Evolutionary conservation across 2,797 vertebrate species (phyloP).

Genomic region (Paguma larvata): DNA sequence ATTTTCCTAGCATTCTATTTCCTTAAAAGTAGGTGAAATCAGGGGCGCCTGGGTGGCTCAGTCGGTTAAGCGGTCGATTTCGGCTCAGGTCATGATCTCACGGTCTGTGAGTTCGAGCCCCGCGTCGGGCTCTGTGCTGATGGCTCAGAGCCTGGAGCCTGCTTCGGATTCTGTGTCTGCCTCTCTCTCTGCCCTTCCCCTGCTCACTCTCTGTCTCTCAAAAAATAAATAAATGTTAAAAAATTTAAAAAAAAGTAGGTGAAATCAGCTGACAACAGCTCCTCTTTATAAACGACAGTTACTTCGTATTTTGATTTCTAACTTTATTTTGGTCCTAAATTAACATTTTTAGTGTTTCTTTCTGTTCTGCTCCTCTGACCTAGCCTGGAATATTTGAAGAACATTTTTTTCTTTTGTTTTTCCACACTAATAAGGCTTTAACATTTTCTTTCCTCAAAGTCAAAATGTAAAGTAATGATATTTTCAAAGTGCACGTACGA

Average conservation of each 20-base stretch:
- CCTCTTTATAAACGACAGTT: conserved; percentile 54
- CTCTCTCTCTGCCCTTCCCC: no score
- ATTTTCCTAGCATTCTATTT: conserved; percentile 42
- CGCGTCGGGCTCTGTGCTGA: no score
- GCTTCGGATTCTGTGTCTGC: no score
- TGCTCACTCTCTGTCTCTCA: no score
- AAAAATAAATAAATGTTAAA: no score
- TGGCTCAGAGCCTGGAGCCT: no score
- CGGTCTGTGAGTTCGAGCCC: no score
- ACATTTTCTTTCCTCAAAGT: conserved; percentile 10
- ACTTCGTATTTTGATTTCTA: conserved; percentile 61
- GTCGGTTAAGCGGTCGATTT: no score
- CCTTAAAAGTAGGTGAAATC: conserved; percentile 75
- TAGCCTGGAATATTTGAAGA: conserved; percentile 68
- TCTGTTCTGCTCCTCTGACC: conserved; percentile 76
- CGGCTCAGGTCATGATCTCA: no score
- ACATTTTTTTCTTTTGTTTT: conserved; percentile 1
- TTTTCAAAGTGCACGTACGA: conserved; percentile 28
- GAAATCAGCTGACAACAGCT: conserved; percentile 45
- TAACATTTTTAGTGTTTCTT: conserved; percentile 70
- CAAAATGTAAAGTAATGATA: conserved; percentile 37
- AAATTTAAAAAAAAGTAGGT: conserved; percentile 76
- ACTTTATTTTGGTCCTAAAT: conserved; percentile 61
- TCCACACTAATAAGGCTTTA: conserved; percentile 5
- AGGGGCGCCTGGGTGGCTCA: no score